Evolutionary conservation across 2,797 vertebrate species (phyloP).

Genomic region (Cuculus canorus): DNA sequence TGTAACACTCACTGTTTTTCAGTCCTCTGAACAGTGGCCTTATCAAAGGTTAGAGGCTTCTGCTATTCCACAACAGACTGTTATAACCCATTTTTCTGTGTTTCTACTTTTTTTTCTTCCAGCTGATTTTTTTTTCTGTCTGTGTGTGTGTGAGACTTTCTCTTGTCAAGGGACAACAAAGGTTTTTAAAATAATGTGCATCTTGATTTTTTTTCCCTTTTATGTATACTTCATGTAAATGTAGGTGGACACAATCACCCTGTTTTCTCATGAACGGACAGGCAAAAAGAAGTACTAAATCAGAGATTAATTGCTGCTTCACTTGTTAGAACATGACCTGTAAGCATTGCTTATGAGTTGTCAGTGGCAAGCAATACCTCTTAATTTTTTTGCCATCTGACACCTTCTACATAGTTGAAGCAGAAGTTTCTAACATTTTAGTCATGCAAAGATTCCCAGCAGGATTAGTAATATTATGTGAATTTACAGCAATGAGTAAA

Average conservation of each 20-base stretch:
- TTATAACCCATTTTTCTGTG: not conserved
- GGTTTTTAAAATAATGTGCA: not conserved
- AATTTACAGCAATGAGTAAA: not conserved
- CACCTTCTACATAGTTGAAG: not conserved
- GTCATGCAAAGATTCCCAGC: not conserved
- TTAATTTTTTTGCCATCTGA: not conserved
- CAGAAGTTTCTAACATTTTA: not conserved
- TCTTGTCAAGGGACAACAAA: not conserved
- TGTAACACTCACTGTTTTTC: not conserved
- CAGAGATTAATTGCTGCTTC: not conserved
- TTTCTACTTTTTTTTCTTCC: not conserved
- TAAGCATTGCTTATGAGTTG: not conserved
- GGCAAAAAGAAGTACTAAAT: not conserved
- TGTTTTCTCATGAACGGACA: not conserved
- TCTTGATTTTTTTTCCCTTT: not conserved
- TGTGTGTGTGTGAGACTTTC: not conserved
- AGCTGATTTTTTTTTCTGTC: not conserved
- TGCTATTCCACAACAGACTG: not conserved
- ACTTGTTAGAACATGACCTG: not conserved
- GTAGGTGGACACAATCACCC: accelerated
- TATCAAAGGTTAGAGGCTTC: not conserved
- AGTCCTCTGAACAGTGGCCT: not conserved
- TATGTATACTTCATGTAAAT: not conserved
- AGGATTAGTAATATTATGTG: not conserved
- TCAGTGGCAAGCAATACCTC: not conserved